These are phyloP conservation scores for Enoplosus armatus DNA, from an alignment of 2,797 vertebrate species.

Conservation along the genomic window DNA sequence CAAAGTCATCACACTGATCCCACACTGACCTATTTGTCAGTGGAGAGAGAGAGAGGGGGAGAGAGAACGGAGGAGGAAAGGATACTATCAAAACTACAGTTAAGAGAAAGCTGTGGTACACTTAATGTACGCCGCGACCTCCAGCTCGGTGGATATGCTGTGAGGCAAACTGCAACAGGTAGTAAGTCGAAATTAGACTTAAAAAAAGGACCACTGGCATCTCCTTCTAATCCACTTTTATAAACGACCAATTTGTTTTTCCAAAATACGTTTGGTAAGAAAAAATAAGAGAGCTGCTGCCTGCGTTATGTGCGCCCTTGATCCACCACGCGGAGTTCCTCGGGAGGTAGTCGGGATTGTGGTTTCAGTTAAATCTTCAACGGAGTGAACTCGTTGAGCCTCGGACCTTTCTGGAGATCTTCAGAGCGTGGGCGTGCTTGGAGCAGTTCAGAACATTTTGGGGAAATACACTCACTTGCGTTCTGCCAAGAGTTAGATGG, in stretches of 20 bases:
- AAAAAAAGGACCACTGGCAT: too few species aligned
- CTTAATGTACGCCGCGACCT: background rate
- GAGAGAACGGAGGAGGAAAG: background rate
- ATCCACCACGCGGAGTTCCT: background rate
- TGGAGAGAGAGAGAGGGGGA: slow-evolving; percentile 10
- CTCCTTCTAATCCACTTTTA: background rate
- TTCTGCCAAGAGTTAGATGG: background rate
- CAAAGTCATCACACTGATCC: slow-evolving; percentile 48
- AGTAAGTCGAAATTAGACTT: background rate
- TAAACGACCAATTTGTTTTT: background rate
- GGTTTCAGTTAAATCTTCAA: background rate
- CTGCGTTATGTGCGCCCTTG: background rate
- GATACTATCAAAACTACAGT: slow-evolving; percentile 1
- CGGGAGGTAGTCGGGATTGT: too few species aligned
- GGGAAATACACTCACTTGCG: background rate
- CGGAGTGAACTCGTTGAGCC: background rate
- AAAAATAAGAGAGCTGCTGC: background rate
- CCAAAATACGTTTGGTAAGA: background rate
- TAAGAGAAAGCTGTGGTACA: background rate
- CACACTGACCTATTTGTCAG: slow-evolving; percentile 32
- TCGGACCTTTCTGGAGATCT: background rate
- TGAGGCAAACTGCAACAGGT: background rate
- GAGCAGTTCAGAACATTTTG: background rate
- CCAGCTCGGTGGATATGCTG: background rate
- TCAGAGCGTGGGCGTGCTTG: background rate